Evolutionary conservation across 1,140 invertebrate species (phyloP), one percentile per base, ranked within the genome.

Genomic region (Telenomus remus): DNA sequence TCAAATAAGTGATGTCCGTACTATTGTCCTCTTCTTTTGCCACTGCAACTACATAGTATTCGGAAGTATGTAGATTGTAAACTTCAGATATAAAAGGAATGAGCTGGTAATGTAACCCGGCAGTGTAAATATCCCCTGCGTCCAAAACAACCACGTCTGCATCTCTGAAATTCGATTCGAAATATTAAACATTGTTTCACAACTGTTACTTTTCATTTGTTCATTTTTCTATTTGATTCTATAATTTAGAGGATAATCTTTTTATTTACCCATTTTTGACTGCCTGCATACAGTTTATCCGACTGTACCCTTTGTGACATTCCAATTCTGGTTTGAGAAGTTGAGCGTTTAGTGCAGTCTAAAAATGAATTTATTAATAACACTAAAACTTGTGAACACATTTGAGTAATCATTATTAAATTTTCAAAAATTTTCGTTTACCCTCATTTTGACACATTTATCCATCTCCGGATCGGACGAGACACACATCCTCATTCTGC

Each of bases 371-470:
- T 39, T 5, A 43, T 39, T 11, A 39, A 4, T 1, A 39, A 4
- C 9, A 39, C 1, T 11, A 1, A 11, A 39, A 11, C 37, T 11
- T 35, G 34, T 35, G 5, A 6, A 6, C 10, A 6, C 34, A 35
- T 35, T 5, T 35, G 19, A 54, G 12, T 54, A 16, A 11, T 43
- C 37, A n/a, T n/a, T 49, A 27, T 51, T 7, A 37, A 34, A n/a
- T n/a, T n/a, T n/a, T n/a, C n/a, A n/a, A n/a, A n/a, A n/a, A n/a
- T n/a, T n/a, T n/a, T n/a, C n/a, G n/a, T n/a, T 47, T 88, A 97
- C 95, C 89, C 92, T 95, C 97, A 99, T 98, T 86, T 95, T 95
- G 34, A 95, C 87, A 85, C 97, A 99, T 89, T 99, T 99, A 19
- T 94, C 92, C 86, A 95, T 91, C 88, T 99, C 97, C 0, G 92